These are phyloP conservation scores for Rhorus exstirpatorius DNA, from an alignment of 2,888 invertebrate species.

Conservation along the genomic window DNA sequence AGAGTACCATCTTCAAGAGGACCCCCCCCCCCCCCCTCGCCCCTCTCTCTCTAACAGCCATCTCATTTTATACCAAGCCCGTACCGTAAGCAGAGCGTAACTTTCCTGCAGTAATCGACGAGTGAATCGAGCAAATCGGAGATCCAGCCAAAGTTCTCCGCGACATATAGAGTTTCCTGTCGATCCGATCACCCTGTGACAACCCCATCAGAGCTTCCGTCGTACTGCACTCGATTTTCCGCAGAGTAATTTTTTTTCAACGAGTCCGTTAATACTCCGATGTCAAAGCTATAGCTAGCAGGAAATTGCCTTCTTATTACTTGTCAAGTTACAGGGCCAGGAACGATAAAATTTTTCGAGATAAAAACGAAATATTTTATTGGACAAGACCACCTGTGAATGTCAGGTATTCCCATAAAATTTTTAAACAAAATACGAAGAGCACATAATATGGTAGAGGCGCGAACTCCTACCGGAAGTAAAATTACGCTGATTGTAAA, in stretches of 20 bases:
- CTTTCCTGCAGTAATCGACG: background rate
- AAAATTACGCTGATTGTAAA: too few species aligned
- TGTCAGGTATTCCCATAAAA: too few species aligned
- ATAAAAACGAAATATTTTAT: too few species aligned
- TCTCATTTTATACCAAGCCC: slow-evolving; percentile 17
- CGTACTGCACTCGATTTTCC: slow-evolving; percentile 38
- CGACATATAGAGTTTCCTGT: slow-evolving; percentile 26
- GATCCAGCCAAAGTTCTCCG: slow-evolving; percentile 6
- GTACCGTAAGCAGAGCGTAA: slow-evolving; percentile 1
- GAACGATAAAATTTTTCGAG: too few species aligned
- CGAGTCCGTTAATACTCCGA: too few species aligned
- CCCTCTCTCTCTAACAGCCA: too few species aligned
- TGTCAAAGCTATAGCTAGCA: too few species aligned
- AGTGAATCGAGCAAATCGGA: slow-evolving; percentile 20
- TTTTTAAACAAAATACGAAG: too few species aligned
- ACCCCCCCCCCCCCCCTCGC: background rate
- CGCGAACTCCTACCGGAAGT: too few species aligned
- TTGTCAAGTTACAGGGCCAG: too few species aligned
- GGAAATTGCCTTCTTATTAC: background rate
- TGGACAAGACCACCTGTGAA: too few species aligned
- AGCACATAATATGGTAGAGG: too few species aligned
- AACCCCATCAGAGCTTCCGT: slow-evolving; percentile 38
- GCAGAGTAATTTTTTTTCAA: slow-evolving; percentile 20
- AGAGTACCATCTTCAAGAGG: slow-evolving; percentile 54
- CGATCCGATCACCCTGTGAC: slow-evolving; percentile 36